phyloP scores from a whole-genome alignment of 30 jellyfish, hydroid and myxozoan genomes.

The Pelagia noctiluca region DNA sequence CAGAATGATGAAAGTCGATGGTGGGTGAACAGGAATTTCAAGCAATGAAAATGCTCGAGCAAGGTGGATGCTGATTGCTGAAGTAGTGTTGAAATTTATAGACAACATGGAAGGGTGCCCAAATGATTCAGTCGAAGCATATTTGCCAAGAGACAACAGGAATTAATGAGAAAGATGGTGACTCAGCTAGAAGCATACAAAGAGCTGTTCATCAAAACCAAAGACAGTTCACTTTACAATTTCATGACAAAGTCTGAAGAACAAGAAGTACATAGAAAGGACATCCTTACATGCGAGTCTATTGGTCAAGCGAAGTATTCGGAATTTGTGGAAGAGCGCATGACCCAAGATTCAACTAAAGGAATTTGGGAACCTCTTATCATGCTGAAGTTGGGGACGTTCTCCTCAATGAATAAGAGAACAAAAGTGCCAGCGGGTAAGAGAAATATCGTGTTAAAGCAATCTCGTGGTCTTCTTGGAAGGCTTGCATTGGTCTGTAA shows the following conservation, averaged over 20 bases:
- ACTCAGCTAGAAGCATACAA: conserved; percentile 23
- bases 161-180: conserved; percentile 18
- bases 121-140: conserved; percentile 9
- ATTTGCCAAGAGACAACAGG: conserved; percentile 17
- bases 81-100: conserved; percentile 21
- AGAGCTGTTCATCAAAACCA: conserved; percentile 28
- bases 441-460: too few relatives aligned
- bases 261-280: conserved; percentile 18
- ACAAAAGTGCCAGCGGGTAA: neutral
- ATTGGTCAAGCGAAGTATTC: conserved; percentile 13
- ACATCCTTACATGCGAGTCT: conserved; percentile 28
- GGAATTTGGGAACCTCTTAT: neutral
- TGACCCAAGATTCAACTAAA: conserved; percentile 12
- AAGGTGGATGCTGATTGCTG: conserved; percentile 31
- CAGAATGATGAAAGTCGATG: too few relatives aligned
- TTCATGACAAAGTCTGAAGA: conserved; percentile 13
- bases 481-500: too few relatives aligned
- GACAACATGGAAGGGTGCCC: conserved; percentile 22
- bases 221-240: conserved; percentile 22
- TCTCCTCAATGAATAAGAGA: neutral
- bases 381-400: conserved; percentile 5
- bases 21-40: too few relatives aligned
- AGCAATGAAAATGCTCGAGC: too few relatives aligned
- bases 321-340: conserved; percentile 25
- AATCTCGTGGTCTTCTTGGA: conserved; percentile 12